A percentile compares a stretch with the other conserved stretches of the same genome.
Evolutionary conservation across 2,113 vertebrate genomes (phyloP).

Genomic region (Camelus bactrianus): DNA sequence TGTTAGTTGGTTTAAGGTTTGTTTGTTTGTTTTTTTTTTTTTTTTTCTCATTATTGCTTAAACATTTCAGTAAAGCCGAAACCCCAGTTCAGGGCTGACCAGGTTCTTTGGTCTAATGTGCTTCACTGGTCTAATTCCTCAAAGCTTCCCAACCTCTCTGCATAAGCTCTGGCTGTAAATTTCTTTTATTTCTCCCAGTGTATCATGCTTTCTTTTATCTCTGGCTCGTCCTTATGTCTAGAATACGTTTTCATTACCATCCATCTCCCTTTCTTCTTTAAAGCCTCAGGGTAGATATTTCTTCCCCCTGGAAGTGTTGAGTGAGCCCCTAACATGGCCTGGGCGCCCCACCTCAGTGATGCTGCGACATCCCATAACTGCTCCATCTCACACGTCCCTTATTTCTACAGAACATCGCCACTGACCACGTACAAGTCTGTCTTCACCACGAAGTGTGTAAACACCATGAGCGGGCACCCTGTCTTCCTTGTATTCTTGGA

Average conservation of each 20-base stretch:
- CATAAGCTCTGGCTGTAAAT: neutral
- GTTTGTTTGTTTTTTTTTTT: neutral
- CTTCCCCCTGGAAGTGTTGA: neutral
- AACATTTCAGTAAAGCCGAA: neutral
- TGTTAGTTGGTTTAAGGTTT: neutral
- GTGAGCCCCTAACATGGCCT: accelerated
- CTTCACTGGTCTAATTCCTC: neutral
- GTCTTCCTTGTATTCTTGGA: neutral
- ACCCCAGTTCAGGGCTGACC: too few relatives aligned
- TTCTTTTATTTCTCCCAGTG: neutral
- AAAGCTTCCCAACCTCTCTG: neutral
- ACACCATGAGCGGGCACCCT: accelerated
- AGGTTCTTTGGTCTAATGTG: too few relatives aligned
- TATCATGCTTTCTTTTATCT: neutral
- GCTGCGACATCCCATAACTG: accelerated
- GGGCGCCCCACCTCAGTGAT: neutral
- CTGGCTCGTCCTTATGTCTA: neutral
- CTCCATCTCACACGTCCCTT: accelerated
- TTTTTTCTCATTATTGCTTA: neutral
- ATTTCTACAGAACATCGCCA: accelerated
- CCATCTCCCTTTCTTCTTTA: neutral
- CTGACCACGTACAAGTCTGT: accelerated
- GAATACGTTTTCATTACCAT: neutral
- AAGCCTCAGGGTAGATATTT: neutral
- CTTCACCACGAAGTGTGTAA: neutral